Base-by-base conservation (phyloP, 1,140 invertebrate species). In the Zaprionus tsacasi region DNA sequence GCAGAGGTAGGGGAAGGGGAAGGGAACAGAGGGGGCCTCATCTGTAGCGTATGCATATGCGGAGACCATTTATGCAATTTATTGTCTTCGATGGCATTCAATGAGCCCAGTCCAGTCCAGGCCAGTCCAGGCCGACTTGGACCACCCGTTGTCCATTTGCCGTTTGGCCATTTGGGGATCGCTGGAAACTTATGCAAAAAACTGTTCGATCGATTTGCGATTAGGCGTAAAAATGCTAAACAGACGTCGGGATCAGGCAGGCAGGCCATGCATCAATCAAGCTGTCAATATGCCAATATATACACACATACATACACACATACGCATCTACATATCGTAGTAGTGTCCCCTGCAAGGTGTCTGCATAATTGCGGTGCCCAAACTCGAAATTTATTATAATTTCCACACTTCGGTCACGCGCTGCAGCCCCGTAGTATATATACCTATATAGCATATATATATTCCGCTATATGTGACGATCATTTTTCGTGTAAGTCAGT, bases 301-400 rank as follows among this genome's bases (percentile, higher is more conserved):
- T 55, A 65, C 36, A 69, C 69, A 56, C 11, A 6, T 2, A 35
- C 25, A 1, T 1, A 27, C 25, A 27, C 4, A 30, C 27, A 21
- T 21, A 21, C 21, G 21, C 21, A 21, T 21, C 21, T 21, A 2
- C 21, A 21, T 21, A 21, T 21, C 21, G 21, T 21, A 33, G 30
- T 36, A 1, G 6, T 45, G n/a, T 6, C 4, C 67, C 55, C 52
- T 70, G 82, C 83, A 82, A 82, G 81, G 81, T 82, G 81, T 82
- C 69, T 61, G 80, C 79, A 86, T 86, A 86, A 86, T 86, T 86
- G 77, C 57, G 43, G 38, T 74, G 59, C 38, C 70, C 64, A 87
- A 82, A 86, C 70, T 87, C 56, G 70, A 88, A 83, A 88, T 89
- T 88, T 88, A 88, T 88, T 89, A 81, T 88, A 88, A 88, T 88